A percentile compares a stretch with the other conserved stretches of the same genome.
Evolutionary conservation across 2,888 invertebrate genomes (phyloP).

Genomic region (Hydriomena furcata): DNA sequence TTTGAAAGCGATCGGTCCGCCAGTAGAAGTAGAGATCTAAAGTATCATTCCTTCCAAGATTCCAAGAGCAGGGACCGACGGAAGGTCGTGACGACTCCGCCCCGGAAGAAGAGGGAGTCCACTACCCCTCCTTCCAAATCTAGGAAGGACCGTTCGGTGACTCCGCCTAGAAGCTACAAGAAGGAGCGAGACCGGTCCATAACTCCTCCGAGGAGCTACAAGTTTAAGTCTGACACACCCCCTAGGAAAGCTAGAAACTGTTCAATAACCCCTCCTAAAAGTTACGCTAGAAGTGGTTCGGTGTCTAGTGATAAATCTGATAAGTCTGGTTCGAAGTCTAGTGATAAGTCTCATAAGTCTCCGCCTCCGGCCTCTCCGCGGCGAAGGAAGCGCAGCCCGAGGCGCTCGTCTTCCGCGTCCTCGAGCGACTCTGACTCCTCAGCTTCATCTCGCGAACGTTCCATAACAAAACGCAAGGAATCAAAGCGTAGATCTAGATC

Average conservation of each 20-base stretch:
- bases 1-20: slow-evolving; percentile 19
- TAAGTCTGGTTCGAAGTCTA: slow-evolving; percentile 36
- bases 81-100: slow-evolving; percentile 49
- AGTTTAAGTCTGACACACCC: slow-evolving; percentile 49
- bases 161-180: slow-evolving; percentile 55
- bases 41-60: slow-evolving; percentile 52
- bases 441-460: slow-evolving; percentile 46
- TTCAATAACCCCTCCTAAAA: slow-evolving; percentile 70
- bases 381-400: slow-evolving; percentile 47
- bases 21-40: slow-evolving; percentile 39
- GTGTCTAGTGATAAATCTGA: slow-evolving; percentile 59
- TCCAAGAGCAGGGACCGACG: slow-evolving; percentile 41
- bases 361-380: slow-evolving; percentile 40
- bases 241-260: slow-evolving; percentile 57
- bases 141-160: slow-evolving; percentile 54
- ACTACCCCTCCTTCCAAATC: slow-evolving; percentile 46
- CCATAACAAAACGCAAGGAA: slow-evolving; percentile 48
- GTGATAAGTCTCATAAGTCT: slow-evolving; percentile 53
- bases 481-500: slow-evolving; percentile 41
- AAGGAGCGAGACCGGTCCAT: slow-evolving; percentile 45
- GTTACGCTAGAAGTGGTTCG: slow-evolving; percentile 62
- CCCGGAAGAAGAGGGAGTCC: slow-evolving; percentile 39
- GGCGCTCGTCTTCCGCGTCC: slow-evolving; percentile 31
- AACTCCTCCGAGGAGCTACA: slow-evolving; percentile 54
- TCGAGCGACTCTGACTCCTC: slow-evolving; percentile 50